A percentile compares a stretch with the other conserved stretches of the same genome.
Conservation (phyloP, 2,113 vertebrate species). For the Nesogale talazaci region DNA sequence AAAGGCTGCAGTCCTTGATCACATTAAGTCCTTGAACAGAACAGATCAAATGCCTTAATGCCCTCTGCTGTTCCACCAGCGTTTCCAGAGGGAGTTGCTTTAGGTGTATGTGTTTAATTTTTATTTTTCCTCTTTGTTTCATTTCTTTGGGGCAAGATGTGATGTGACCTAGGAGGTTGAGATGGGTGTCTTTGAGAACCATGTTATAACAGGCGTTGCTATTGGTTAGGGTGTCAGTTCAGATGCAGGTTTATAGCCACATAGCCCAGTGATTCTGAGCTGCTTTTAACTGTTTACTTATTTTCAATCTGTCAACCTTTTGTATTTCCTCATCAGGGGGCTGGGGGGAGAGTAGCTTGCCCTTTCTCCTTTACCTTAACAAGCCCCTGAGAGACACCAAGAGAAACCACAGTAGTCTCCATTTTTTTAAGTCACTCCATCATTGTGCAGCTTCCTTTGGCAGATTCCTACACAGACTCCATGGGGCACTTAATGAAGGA, state of each 20-base stretch:
- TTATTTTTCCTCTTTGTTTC: neutral
- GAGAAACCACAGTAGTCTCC: neutral
- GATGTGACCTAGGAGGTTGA: neutral
- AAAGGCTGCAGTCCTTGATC: too few relatives aligned
- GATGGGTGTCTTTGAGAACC: neutral
- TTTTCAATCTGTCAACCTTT: neutral
- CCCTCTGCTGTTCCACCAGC: rapidly evolving
- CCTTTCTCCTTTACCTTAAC: neutral
- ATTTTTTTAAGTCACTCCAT: neutral
- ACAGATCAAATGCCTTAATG: rapidly evolving
- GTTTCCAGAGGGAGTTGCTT: neutral
- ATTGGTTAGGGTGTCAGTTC: neutral
- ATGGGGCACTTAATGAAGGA: neutral
- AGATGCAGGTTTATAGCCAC: rapidly evolving
- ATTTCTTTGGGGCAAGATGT: neutral
- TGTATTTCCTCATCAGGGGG: neutral
- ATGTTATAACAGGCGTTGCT: neutral
- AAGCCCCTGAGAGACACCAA: neutral
- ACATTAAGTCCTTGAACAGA: too few relatives aligned
- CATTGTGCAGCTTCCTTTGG: rapidly evolving
- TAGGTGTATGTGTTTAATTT: too few relatives aligned
- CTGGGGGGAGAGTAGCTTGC: too few relatives aligned
- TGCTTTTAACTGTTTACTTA: neutral
- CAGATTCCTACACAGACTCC: neutral
- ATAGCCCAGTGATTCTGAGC: neutral